Base-by-base conservation (phyloP, 2,888 invertebrate species). In the Standfussiana lucernea region DNA sequence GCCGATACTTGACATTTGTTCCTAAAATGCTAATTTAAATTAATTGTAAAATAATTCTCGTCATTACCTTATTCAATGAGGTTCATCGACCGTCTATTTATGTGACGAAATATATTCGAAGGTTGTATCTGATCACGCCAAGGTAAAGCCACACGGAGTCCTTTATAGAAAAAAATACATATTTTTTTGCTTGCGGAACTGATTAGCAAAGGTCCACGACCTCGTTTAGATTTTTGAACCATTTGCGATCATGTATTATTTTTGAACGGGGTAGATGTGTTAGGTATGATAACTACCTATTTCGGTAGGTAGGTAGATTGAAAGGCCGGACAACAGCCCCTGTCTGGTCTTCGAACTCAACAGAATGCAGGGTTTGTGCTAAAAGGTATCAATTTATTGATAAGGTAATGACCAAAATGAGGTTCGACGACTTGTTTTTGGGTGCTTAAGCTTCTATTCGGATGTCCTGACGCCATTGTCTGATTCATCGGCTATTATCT, bases 61-160 rank as follows among this genome's bases (percentile, higher is more conserved):
- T 77, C 82, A 82, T 82, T 79, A 84, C 77, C 61, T 75, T 89
- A 89, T 90, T 90, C 91, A 91, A 87, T 88, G 85, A 85, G 91
- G 95, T 92, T 95, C 94, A 93, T 85, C 88, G 96, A 93, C 94
- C 96, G 91, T 89, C 87, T 72, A 83, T 84, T 90, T 91, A 91
- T 88, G 91, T 94, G 93, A 94, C 93, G 94, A 94, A 94, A 94
- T 93, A 93, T 89, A 86, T 85, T 82, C 91, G 94, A 95, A 95
- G 95, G 95, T 95, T 94, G 93, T 92, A 92, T 91, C 91, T 89
- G 87, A 91, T 84, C 90, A 89, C 87, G 89, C 82, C 91, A 93
- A 95, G 93, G 94, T 92, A 93, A 92, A 86, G 88, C 87, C 89
- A 86, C 92, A 89, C 89, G 91, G 92, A 93, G 93, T 93, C 93